Conservation (phyloP, 2,113 vertebrate genomes). For the Sakesphorus luctuosus region DNA sequence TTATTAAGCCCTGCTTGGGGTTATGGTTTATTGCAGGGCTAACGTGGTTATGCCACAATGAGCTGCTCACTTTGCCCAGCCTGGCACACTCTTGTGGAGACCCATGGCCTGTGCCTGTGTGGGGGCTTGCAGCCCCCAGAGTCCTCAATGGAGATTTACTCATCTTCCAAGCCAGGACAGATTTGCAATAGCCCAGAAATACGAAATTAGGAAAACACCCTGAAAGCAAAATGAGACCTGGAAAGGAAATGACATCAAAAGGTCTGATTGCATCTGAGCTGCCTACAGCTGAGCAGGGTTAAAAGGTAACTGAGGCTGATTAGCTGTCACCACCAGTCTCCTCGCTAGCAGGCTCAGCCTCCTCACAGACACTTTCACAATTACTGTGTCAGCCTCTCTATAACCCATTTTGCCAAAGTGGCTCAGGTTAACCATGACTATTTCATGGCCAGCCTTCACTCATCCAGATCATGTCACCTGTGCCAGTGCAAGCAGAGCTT, state of each 20-base stretch:
- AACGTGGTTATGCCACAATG: fast-evolving
- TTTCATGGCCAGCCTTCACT: background rate
- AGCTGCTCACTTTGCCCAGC: background rate
- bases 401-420: background rate
- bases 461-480: fast-evolving
- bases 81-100: fast-evolving
- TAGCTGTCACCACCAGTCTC: background rate
- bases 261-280: background rate
- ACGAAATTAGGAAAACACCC: background rate
- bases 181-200: background rate
- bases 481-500: background rate
- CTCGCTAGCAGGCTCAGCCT: background rate
- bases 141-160: fast-evolving
- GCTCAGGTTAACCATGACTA: background rate
- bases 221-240: background rate
- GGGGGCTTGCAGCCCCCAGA: fast-evolving
- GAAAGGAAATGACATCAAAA: background rate
- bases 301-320: background rate
- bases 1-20: background rate
- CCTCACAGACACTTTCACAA: background rate
- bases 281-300: background rate
- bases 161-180: background rate
- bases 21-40: background rate
- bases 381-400: background rate
- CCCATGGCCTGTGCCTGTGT: fast-evolving